Percentiles rank a stretch among this genome's conserved stretches.
Evolutionary conservation across 2,797 vertebrate species (phyloP).

Genomic region (Bucorvus abyssinicus): DNA sequence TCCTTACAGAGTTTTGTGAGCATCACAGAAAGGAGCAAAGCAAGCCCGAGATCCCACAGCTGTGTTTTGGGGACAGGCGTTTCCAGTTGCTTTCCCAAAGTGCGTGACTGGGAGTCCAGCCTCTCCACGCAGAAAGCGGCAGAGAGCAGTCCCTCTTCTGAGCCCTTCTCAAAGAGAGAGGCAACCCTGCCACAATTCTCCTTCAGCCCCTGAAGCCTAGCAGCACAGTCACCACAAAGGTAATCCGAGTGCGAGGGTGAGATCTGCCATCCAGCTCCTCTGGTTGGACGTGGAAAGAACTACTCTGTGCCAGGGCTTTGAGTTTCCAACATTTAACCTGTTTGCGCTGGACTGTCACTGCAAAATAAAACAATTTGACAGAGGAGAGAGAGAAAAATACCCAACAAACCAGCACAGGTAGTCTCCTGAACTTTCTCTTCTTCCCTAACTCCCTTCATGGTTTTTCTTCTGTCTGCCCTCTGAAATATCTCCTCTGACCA

Average conservation of each 20-base stretch:
- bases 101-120: background rate
- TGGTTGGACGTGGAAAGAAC: background rate
- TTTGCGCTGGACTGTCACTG: background rate
- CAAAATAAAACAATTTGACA: background rate
- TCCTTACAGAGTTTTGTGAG: background rate
- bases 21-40: background rate
- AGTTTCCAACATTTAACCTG: background rate
- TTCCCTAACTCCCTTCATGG: background rate
- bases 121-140: background rate
- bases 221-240: background rate
- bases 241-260: rapidly evolving
- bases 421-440: background rate
- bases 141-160: background rate
- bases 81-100: background rate
- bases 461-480: background rate
- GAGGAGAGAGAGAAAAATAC: background rate
- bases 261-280: background rate
- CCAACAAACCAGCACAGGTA: background rate
- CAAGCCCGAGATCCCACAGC: background rate
- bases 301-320: background rate
- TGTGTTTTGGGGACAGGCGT: background rate
- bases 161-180: background rate
- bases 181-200: rapidly evolving
- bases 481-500: background rate
- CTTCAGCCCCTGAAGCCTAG: background rate